These are phyloP conservation scores for Corydoras sp. DNA, from an alignment of 2,113 vertebrate species.

Conservation along the genomic window DNA sequence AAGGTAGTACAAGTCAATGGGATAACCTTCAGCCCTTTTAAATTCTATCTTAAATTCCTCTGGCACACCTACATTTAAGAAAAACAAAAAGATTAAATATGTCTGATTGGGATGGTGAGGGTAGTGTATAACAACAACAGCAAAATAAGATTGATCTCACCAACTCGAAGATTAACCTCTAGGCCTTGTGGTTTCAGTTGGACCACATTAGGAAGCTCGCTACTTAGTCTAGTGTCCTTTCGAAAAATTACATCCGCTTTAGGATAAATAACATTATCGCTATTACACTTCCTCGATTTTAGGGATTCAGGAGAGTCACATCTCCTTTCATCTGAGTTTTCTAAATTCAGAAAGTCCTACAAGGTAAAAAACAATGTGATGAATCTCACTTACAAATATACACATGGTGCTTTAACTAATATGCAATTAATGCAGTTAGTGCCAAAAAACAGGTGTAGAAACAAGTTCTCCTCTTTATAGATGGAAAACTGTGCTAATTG, in stretches of 20 bases:
- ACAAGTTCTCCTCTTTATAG: no score
- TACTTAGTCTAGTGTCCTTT: slow-evolving; percentile 53
- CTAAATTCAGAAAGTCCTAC: slow-evolving; percentile 62
- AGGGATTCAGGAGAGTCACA: slow-evolving; percentile 59
- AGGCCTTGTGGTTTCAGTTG: slow-evolving; percentile 68
- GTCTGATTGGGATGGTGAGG: neutral
- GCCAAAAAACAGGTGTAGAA: no score
- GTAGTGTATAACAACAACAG: neutral
- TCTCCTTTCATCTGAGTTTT: slow-evolving; percentile 56
- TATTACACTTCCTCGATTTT: slow-evolving; percentile 52
- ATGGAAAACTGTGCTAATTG: no score
- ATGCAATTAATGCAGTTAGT: no score
- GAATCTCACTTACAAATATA: no score
- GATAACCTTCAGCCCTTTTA: slow-evolving; percentile 67
- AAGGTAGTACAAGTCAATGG: slow-evolving; percentile 76
- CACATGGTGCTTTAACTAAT: no score
- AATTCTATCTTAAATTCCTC: slow-evolving; percentile 59
- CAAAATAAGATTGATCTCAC: slow-evolving; percentile 45
- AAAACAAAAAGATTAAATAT: neutral
- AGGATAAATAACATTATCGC: slow-evolving; percentile 51
- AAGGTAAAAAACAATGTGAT: neutral
- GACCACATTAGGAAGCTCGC: slow-evolving; percentile 33
- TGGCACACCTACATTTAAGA: slow-evolving; percentile 57
- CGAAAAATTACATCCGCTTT: slow-evolving; percentile 30
- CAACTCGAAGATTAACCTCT: slow-evolving; percentile 54